Conservation (phyloP, 2,113 vertebrate species). For the Channa argus region DNA sequence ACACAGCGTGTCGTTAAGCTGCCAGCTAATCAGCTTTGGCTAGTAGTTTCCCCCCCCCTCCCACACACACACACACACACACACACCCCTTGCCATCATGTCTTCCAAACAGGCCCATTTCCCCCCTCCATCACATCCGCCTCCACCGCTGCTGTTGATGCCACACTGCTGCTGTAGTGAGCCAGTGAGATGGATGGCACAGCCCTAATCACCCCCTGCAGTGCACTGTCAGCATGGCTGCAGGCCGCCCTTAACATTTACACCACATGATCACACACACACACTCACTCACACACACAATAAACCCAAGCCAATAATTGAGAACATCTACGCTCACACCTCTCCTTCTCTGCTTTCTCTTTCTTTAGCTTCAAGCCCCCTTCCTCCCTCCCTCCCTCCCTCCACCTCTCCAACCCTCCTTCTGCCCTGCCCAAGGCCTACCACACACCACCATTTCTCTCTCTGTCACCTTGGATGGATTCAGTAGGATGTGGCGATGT, state of each 20-base stretch:
- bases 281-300: conserved; percentile 33
- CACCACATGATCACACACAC: conserved; percentile 54
- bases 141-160: not conserved
- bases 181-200: conserved; percentile 71
- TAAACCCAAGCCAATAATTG: conserved; percentile 62
- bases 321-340: conserved; percentile 36
- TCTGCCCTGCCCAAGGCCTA: conserved; percentile 34
- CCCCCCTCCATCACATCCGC: not conserved
- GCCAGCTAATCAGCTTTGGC: conserved; percentile 76
- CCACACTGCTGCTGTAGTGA: conserved; percentile 31
- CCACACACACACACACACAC: too few species aligned
- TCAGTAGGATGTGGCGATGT: conserved; percentile 31
- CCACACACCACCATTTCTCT: conserved; percentile 50
- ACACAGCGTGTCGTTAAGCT: conserved; percentile 79
- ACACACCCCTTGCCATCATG: conserved; percentile 13
- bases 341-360: conserved; percentile 1
- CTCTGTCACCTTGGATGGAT: conserved; percentile 69
- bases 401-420: not conserved
- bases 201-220: conserved; percentile 75
- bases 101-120: conserved; percentile 45
- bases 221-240: conserved; percentile 74
- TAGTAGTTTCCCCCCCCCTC: conserved; percentile 52
- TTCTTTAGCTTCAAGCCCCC: conserved; percentile 4
- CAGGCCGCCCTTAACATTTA: conserved; percentile 78
- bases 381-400: not conserved